A percentile compares a stretch with the other conserved stretches of the same genome.
These are phyloP conservation scores for Otolemur garnettii DNA, from an alignment of 2,113 vertebrate species.

Conservation along the genomic window DNA sequence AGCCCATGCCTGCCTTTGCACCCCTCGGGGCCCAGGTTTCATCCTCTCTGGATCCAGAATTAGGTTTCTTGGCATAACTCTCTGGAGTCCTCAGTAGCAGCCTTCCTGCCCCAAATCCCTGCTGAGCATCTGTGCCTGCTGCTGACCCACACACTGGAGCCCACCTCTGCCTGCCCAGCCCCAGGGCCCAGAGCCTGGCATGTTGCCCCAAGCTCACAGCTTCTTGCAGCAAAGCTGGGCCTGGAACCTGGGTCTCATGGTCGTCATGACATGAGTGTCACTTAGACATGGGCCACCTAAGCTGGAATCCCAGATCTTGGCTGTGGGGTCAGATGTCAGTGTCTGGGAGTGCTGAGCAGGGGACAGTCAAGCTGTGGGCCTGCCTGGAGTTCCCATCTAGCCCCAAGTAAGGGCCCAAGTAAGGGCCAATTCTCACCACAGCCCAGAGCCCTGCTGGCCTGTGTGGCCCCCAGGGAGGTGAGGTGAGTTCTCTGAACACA, in stretches of 20 bases:
- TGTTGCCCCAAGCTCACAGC: neutral
- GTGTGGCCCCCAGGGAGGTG: neutral
- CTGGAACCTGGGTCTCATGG: fast-evolving
- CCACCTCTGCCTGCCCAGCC: neutral
- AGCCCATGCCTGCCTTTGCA: neutral
- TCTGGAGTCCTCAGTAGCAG: neutral
- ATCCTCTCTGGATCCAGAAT: neutral
- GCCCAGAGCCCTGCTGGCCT: neutral
- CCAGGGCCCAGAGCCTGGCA: neutral
- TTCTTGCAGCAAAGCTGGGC: neutral
- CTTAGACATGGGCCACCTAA: fast-evolving
- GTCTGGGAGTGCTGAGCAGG: too few relatives aligned
- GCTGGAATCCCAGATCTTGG: neutral
- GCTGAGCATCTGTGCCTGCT: neutral
- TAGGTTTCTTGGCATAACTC: neutral
- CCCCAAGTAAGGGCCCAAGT: neutral
- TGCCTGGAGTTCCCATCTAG: too few relatives aligned
- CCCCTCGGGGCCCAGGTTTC: neutral
- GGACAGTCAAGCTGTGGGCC: neutral
- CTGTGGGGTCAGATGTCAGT: neutral
- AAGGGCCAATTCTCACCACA: neutral
- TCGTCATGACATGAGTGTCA: fast-evolving
- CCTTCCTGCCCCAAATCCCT: fast-evolving
- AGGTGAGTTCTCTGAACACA: neutral
- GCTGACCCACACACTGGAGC: neutral